Percentiles rank a stretch among this genome's conserved stretches.
phyloP scores from a whole-genome alignment of 2,888 invertebrate species.

The Seira ritae region DNA sequence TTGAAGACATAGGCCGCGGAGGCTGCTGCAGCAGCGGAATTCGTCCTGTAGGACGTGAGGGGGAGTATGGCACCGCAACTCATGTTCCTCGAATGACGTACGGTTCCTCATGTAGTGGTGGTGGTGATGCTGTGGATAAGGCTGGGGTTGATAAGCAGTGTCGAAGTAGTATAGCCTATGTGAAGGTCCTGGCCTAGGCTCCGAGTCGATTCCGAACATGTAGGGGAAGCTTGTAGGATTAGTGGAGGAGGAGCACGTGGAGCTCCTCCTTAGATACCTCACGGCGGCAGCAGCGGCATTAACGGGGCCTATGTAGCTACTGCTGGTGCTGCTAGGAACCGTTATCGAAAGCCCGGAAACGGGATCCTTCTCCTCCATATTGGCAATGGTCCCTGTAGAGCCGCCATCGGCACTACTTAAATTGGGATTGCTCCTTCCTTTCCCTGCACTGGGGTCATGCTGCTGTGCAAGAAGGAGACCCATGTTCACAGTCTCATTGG shows the following conservation, averaged over 20 bases:
- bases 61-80: conserved; percentile 60
- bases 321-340: conserved; percentile 48
- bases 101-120: conserved; percentile 38
- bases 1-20: conserved; percentile 44
- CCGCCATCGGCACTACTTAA: conserved; percentile 46
- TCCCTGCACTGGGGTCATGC: conserved; percentile 14
- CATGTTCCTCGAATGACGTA: conserved; percentile 56
- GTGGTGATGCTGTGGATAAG: conserved; percentile 58
- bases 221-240: conserved; percentile 47
- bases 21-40: conserved; percentile 46
- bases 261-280: conserved; percentile 55
- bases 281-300: conserved; percentile 25
- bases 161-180: conserved; percentile 62
- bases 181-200: conserved; percentile 61
- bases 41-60: conserved; percentile 38
- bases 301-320: not conserved
- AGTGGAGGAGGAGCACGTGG: conserved; percentile 57
- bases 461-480: conserved; percentile 60
- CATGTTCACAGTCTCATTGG: conserved; percentile 72
- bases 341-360: conserved; percentile 58
- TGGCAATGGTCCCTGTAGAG: conserved; percentile 43
- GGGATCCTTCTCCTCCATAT: conserved; percentile 51
- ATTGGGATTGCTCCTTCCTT: conserved; percentile 61
- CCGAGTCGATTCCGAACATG: conserved; percentile 32
- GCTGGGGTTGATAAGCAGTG: conserved; percentile 45